phyloP scores from a whole-genome alignment of 2,888 invertebrate species.

The Itoplectis maculator region DNA sequence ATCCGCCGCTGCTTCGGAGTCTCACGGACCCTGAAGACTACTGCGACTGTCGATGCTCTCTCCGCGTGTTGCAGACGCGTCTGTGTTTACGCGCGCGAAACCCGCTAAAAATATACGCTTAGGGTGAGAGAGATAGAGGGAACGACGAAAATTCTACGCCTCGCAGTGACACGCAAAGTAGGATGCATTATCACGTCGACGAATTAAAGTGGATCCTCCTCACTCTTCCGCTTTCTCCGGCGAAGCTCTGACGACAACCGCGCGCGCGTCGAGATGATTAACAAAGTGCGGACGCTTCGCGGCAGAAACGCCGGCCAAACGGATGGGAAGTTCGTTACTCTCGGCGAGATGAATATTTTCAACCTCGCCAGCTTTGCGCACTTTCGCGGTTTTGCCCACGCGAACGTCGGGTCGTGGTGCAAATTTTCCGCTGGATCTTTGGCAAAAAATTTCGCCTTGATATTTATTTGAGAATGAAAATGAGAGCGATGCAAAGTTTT shows the following conservation, averaged over 20 bases:
- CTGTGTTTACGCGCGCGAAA: conserved; percentile 31
- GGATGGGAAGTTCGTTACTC: background rate
- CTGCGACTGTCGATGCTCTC: conserved; percentile 9
- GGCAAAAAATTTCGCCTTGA: too few relatives aligned
- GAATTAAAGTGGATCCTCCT: conserved; percentile 53
- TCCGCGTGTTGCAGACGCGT: background rate
- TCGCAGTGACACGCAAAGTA: conserved; percentile 48
- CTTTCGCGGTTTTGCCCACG: background rate
- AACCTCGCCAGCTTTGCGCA: background rate
- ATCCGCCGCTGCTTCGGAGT: conserved; percentile 30
- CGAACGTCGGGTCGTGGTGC: background rate
- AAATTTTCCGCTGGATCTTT: background rate
- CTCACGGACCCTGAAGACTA: background rate
- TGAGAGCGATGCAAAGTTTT: too few relatives aligned
- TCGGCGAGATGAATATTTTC: conserved; percentile 6
- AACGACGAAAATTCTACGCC: conserved; percentile 40
- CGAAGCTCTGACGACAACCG: background rate
- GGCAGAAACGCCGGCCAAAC: conserved; percentile 16
- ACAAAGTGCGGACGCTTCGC: conserved; percentile 3
- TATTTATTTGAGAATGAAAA: too few relatives aligned
- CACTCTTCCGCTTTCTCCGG: conserved; percentile 32
- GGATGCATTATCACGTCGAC: conserved; percentile 55
- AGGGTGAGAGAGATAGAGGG: conserved; percentile 35
- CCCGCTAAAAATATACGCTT: conserved; percentile 48
- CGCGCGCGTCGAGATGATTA: background rate